These are phyloP conservation scores for Netelia inedita DNA, from an alignment of 2,888 invertebrate species.

Conservation along the genomic window DNA sequence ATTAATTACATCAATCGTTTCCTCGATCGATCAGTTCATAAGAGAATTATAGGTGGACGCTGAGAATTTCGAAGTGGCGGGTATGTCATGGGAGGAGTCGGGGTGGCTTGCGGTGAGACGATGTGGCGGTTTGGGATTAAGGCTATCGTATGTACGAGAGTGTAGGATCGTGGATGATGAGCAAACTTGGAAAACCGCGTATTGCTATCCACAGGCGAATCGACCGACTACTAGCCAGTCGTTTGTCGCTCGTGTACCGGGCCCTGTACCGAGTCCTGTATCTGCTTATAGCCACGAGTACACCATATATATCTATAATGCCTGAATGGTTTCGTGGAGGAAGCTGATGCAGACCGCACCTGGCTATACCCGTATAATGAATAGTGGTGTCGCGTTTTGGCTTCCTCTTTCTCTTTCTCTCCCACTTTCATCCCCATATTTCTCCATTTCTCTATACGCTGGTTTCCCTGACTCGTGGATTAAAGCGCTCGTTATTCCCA, in stretches of 20 bases:
- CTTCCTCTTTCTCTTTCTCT: conserved; percentile 12
- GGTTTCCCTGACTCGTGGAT: conserved; percentile 51
- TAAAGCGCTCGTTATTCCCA: conserved; percentile 63
- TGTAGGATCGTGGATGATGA: conserved; percentile 68
- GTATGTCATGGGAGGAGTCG: neutral
- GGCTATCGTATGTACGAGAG: conserved; percentile 62
- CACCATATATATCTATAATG: conserved; percentile 16
- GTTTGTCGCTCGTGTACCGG: conserved; percentile 21
- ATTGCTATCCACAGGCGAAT: conserved; percentile 65
- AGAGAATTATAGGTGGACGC: conserved; percentile 37
- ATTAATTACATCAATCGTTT: conserved; percentile 22
- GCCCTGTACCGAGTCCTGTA: conserved; percentile 24
- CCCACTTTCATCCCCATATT: conserved; percentile 49
- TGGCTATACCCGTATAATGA: conserved; percentile 63
- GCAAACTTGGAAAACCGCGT: conserved; percentile 75
- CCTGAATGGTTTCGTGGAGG: conserved; percentile 44
- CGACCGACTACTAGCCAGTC: conserved; percentile 68
- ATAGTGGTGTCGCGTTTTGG: conserved; percentile 56
- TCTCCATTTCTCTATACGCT: conserved; percentile 43
- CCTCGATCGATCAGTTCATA: conserved; percentile 25
- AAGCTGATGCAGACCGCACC: conserved; percentile 66
- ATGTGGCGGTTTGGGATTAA: conserved; percentile 60
- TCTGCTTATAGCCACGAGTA: neutral
- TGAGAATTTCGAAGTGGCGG: conserved; percentile 9
- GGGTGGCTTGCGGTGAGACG: conserved; percentile 28